Evolutionary conservation across 2,113 vertebrate genomes (phyloP), one percentile per base, ranked within the genome.

Genomic region (Myotis lucifugus): DNA sequence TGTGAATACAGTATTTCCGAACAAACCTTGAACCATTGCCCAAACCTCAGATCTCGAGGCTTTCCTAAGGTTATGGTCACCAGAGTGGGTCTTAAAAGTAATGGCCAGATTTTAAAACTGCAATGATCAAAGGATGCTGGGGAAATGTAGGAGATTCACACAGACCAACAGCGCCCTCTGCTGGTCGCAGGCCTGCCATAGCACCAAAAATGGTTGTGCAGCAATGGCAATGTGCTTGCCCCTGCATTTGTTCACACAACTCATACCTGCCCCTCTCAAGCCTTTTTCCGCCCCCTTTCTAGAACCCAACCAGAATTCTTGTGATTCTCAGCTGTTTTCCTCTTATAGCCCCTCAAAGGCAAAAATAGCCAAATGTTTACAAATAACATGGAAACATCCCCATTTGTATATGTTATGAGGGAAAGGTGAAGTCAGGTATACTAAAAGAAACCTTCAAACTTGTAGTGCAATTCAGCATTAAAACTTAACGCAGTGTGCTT

Each of bases 91-190:
- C 72, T 95, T 81, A 81, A 81, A 89, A 94, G 85, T 52, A 92
- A 82, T 48, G 37, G 56, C 67, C 84, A 95, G 42, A 86, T 84
- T 66, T 90, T 54, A 95, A 91, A 96, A 93, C 46, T 77, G 74
- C 9, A 3, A 21, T 15, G 48, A 95, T 95, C 61, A 85, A 74
- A 93, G 73, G 37, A 64, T 29, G 48, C 78, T 1, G 9, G 2
- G 21, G 40, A n/a, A 25, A 56, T 50, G 50, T 86, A 59, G 67
- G 46, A 81, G 93, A 66, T 56, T 96, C 92, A 56, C 15, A 21
- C 34, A 77, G 94, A 40, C 73, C 64, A 25, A 81, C 23, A 77
- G 85, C 78, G 32, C 96, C 94, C 97, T 96, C 97, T 97, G 88
- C 97, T 96, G 97, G 87, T 3, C 0, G 23, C 0, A 66, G 5